Evolutionary conservation across 1,140 invertebrate genomes (phyloP).

Genomic region (Hycleus phaleratus): DNA sequence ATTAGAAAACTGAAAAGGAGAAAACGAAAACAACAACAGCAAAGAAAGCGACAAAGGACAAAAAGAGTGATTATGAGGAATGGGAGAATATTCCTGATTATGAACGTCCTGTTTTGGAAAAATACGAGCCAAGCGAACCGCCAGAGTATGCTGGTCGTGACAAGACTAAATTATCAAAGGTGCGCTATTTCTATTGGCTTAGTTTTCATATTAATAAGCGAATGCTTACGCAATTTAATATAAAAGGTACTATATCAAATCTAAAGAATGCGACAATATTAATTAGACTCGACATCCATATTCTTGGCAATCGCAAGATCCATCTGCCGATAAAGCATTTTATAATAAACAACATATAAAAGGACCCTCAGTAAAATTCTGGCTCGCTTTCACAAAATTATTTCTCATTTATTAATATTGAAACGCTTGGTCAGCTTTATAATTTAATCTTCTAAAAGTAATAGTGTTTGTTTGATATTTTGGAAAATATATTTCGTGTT

Average conservation of each 20-base stretch:
- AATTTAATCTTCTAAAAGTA: conserved; percentile 1
- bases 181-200: conserved; percentile 16
- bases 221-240: background rate
- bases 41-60: conserved; percentile 37
- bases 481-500: too few species aligned
- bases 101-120: conserved; percentile 58
- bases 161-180: conserved; percentile 39
- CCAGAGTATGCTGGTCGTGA: conserved; percentile 36
- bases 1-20: conserved; percentile 41
- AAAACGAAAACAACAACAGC: conserved; percentile 34
- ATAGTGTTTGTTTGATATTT: background rate
- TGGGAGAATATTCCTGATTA: conserved; percentile 70
- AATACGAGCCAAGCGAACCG: conserved; percentile 46
- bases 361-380: conserved; percentile 15
- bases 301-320: conserved; percentile 10
- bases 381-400: conserved; percentile 12
- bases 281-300: conserved; percentile 6
- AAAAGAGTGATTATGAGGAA: conserved; percentile 50
- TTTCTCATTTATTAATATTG: background rate
- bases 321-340: conserved; percentile 12
- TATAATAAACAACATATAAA: conserved; percentile 18
- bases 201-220: background rate
- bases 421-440: background rate
- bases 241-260: background rate
- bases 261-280: conserved; percentile 4